Percentiles rank a stretch among this genome's conserved stretches.
phyloP scores from a whole-genome alignment of 2,113 vertebrate genomes.

The Heloderma charlesbogerti region DNA sequence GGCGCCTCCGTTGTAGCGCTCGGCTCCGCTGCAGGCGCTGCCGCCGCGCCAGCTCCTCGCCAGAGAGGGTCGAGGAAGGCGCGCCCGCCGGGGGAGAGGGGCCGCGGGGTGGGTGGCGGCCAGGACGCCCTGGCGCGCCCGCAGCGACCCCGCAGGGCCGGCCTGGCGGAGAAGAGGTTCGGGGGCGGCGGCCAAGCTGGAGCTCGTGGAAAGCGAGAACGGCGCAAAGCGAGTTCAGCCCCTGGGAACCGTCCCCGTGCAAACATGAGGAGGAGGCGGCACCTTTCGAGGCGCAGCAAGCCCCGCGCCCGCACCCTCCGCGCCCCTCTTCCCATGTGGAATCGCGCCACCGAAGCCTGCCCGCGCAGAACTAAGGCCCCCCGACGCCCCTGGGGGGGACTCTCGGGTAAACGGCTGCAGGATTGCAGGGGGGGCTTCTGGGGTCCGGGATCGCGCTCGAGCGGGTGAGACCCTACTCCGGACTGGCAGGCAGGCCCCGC shows the following conservation, averaged over 20 bases:
- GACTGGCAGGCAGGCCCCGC: not conserved
- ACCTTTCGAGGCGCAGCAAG: not conserved
- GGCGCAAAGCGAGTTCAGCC: not conserved
- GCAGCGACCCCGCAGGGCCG: not conserved
- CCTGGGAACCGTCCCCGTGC: not conserved
- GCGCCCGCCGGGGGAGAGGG: not conserved
- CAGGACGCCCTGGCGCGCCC: not conserved
- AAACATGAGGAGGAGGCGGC: not conserved
- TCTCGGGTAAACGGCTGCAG: too few relatives aligned
- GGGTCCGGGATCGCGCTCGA: not conserved
- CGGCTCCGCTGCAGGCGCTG: not conserved
- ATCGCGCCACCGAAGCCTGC: too few relatives aligned
- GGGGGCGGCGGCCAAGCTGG: not conserved
- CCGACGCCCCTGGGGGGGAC: too few relatives aligned
- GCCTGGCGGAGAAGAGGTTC: not conserved
- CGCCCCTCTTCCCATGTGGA: not conserved
- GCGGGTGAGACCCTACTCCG: not conserved
- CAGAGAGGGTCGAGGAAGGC: too few relatives aligned
- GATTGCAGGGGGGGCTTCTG: not conserved
- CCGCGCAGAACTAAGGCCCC: too few relatives aligned
- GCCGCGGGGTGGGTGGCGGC: not conserved
- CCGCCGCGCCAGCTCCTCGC: too few relatives aligned
- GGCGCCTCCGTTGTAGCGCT: not conserved
- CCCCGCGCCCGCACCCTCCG: too few relatives aligned
- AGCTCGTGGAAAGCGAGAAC: not conserved